Percentiles rank a stretch among this genome's conserved stretches.
These are phyloP conservation scores for Rynchops niger DNA, from an alignment of 2,113 vertebrate genomes.

Conservation along the genomic window DNA sequence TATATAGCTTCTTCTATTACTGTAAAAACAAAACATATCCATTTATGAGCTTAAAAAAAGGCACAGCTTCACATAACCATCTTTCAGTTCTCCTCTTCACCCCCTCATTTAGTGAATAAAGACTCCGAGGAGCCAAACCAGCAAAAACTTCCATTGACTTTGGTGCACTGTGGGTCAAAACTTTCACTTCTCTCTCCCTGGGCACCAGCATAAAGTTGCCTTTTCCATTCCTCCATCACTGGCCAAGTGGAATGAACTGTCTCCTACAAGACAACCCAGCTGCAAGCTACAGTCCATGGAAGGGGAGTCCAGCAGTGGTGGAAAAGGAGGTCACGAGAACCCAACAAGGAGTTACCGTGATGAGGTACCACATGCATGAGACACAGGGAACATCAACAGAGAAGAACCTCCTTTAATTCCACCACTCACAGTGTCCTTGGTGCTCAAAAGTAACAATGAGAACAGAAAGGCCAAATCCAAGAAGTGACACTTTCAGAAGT, in stretches of 20 bases:
- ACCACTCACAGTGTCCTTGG: not conserved
- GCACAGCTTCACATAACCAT: not conserved
- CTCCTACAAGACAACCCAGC: not conserved
- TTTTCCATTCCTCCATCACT: not conserved
- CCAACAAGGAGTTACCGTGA: rapidly evolving
- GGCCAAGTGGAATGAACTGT: not conserved
- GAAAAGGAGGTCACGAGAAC: not conserved
- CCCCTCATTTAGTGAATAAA: not conserved
- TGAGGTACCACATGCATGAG: not conserved
- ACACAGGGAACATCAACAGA: not conserved
- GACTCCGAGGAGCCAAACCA: not conserved
- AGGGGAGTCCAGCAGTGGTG: not conserved
- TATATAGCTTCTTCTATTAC: not conserved
- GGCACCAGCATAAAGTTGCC: not conserved
- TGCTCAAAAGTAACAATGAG: not conserved
- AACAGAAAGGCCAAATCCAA: not conserved
- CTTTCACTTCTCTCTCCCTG: not conserved
- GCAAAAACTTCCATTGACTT: not conserved
- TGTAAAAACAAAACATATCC: not conserved
- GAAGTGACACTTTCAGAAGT: not conserved
- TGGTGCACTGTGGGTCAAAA: not conserved
- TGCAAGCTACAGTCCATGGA: not conserved
- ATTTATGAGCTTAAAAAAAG: not conserved
- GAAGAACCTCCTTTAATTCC: not conserved
- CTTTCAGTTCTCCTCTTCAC: not conserved